Percentiles rank a stretch among this genome's conserved stretches.
These are phyloP conservation scores for Hydrolagus colliei DNA, from an alignment of 2,797 vertebrate species.

Conservation along the genomic window DNA sequence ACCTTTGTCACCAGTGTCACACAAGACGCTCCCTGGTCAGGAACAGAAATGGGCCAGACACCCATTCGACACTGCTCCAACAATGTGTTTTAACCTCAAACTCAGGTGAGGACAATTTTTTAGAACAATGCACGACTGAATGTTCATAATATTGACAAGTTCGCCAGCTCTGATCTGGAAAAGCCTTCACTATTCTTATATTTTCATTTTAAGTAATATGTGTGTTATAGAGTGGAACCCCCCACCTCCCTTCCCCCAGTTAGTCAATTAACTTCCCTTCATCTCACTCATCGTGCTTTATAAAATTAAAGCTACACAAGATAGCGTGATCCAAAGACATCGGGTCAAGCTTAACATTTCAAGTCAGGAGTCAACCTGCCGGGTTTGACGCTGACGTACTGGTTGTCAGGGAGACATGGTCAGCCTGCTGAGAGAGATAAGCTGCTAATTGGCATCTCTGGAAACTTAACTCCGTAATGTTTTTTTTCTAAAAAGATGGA, in stretches of 20 bases:
- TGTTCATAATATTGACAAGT: background rate
- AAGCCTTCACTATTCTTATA: background rate
- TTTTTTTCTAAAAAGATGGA: background rate
- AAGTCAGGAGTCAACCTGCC: constrained; percentile 3
- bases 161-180: background rate
- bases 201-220: background rate
- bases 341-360: background rate
- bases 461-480: constrained; percentile 1
- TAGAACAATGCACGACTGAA: background rate
- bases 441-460: constrained; percentile 17
- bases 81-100: background rate
- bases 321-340: background rate
- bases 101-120: too few species aligned
- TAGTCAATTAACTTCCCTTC: background rate
- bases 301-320: constrained; percentile 14
- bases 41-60: background rate
- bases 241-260: too few species aligned
- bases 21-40: background rate
- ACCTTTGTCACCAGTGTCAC: background rate
- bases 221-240: background rate
- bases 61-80: background rate
- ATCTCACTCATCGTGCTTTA: background rate
- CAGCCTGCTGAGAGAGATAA: constrained; percentile 25
- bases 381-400: background rate
- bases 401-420: constrained; percentile 24